These are phyloP conservation scores for Epiblema foenella DNA, from an alignment of 2,888 invertebrate species.

Conservation along the genomic window DNA sequence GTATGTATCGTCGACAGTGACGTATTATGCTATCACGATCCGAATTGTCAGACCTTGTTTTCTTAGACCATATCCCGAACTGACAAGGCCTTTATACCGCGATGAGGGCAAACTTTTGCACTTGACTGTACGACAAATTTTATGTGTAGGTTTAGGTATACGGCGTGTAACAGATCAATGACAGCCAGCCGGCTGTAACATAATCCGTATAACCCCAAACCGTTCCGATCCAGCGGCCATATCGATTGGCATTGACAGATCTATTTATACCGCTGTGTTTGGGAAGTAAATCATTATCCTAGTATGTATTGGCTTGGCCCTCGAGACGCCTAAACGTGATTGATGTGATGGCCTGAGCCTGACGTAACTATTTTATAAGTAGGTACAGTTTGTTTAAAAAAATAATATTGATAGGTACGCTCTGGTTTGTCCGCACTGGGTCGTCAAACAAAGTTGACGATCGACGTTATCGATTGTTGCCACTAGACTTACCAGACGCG, in stretches of 20 bases:
- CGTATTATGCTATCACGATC: too few relatives aligned
- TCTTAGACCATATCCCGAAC: too few relatives aligned
- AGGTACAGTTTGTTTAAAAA: background rate
- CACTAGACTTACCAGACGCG: too few relatives aligned
- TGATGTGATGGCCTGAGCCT: background rate
- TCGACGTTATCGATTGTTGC: too few relatives aligned
- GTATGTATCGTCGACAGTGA: too few relatives aligned
- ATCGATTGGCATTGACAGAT: slow-evolving; percentile 44
- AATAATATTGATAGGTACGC: background rate
- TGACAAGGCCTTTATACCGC: too few relatives aligned
- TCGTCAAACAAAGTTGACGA: background rate
- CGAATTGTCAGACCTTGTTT: too few relatives aligned
- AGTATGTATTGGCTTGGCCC: slow-evolving; percentile 8
- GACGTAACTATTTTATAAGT: background rate
- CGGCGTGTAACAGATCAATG: background rate
- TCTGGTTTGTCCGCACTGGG: background rate
- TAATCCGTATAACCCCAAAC: slow-evolving; percentile 3
- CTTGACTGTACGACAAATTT: too few relatives aligned
- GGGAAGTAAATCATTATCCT: slow-evolving; percentile 12
- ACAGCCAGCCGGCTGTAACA: slow-evolving; percentile 11
- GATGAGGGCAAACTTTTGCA: too few relatives aligned
- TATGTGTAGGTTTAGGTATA: too few relatives aligned
- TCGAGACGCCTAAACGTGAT: background rate
- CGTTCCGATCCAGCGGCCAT: slow-evolving; percentile 22
- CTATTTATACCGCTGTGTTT: slow-evolving; percentile 41